phyloP scores from a whole-genome alignment of 2,888 invertebrate species.

The Nesidiocoris tenuis region DNA sequence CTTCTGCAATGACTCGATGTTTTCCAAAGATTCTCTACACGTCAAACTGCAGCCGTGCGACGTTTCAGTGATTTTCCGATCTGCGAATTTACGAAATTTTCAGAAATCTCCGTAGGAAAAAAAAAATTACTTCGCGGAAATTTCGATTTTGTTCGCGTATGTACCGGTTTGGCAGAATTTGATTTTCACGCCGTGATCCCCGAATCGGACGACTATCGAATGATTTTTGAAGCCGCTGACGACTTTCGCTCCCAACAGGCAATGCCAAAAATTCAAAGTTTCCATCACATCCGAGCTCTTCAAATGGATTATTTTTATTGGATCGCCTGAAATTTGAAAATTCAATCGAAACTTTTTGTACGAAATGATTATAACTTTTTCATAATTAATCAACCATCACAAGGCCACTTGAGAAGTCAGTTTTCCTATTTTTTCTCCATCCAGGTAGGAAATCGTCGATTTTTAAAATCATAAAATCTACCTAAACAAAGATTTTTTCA shows the following conservation, averaged over 20 bases:
- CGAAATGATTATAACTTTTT: no score
- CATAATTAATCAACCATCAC: no score
- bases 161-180: conserved; percentile 74
- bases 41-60: conserved; percentile 23
- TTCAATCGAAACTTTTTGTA: no score
- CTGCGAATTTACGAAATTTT: background rate
- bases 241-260: conserved; percentile 71
- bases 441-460: no score
- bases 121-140: no score
- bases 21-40: background rate
- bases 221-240: conserved; percentile 63
- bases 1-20: conserved; percentile 3
- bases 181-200: conserved; percentile 71
- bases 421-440: no score
- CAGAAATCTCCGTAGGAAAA: no score
- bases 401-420: no score
- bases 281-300: conserved; percentile 73
- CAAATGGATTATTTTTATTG: conserved; percentile 75
- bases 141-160: no score
- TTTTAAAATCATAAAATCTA: no score
- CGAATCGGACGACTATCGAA: conserved; percentile 66
- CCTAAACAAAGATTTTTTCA: no score
- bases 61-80: background rate
- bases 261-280: conserved; percentile 83
- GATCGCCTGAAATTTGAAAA: no score